phyloP scores from a whole-genome alignment of 2,888 invertebrate genomes.

The Aphodius granarius region DNA sequence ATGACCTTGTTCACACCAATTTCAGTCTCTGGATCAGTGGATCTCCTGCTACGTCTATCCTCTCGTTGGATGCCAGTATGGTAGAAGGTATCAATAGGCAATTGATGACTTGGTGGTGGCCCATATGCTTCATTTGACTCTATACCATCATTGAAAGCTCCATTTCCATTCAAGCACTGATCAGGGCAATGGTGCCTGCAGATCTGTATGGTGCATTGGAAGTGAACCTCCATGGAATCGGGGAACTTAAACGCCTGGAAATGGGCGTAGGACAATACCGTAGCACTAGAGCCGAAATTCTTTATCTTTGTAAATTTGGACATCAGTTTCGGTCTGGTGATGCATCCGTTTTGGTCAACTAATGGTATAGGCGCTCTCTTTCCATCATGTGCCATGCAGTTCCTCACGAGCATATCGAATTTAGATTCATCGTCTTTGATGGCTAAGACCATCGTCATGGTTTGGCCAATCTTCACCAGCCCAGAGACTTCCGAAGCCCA shows the following conservation, averaged over 20 bases:
- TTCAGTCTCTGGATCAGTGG: slow-evolving; percentile 72
- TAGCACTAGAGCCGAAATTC: slow-evolving; percentile 92
- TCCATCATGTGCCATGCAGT: slow-evolving; percentile 93
- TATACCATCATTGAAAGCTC: slow-evolving; percentile 49
- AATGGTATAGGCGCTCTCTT: slow-evolving; percentile 91
- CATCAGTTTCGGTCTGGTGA: slow-evolving; percentile 90
- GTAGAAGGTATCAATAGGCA: slow-evolving; percentile 65
- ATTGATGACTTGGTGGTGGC: slow-evolving; percentile 64
- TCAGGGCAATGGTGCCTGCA: slow-evolving; percentile 92
- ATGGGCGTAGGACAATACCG: slow-evolving; percentile 88
- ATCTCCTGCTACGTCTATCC: slow-evolving; percentile 64
- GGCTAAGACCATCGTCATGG: slow-evolving; percentile 95
- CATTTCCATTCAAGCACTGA: slow-evolving; percentile 72
- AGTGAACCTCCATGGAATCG: slow-evolving; percentile 95
- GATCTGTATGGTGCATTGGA: slow-evolving; percentile 93
- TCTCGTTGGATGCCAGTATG: slow-evolving; percentile 73
- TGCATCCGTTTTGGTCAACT: slow-evolving; percentile 91
- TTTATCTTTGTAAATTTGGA: slow-evolving; percentile 93
- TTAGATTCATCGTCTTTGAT: slow-evolving; percentile 95
- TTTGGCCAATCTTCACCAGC: slow-evolving; percentile 91
- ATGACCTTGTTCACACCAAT: slow-evolving; percentile 89
- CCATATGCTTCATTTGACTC: slow-evolving; percentile 69
- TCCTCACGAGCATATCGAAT: slow-evolving; percentile 93
- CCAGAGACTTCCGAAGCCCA: slow-evolving; percentile 96
- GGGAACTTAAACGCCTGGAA: slow-evolving; percentile 97